Evolutionary conservation across 1,140 invertebrate genomes (phyloP).

Genomic region (Drosophila seguyi): DNA sequence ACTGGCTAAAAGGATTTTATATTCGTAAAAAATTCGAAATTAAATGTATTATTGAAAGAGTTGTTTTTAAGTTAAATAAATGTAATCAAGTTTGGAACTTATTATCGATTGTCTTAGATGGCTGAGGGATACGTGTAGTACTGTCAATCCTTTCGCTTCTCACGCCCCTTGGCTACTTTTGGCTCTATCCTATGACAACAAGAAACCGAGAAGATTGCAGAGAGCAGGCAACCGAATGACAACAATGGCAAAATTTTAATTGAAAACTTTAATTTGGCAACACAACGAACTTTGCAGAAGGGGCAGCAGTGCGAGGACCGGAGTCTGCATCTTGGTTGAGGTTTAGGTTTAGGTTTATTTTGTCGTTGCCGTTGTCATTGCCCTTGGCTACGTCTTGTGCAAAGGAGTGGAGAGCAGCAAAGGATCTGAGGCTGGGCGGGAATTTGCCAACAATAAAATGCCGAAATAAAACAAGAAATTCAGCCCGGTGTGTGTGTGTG

Average conservation of each 20-base stretch:
- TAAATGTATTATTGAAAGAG: no score
- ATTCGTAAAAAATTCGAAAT: background rate
- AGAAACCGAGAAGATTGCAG: slow-evolving; percentile 32
- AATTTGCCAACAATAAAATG: slow-evolving; percentile 71
- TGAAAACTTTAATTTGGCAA: slow-evolving; percentile 83
- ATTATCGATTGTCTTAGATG: slow-evolving; percentile 9
- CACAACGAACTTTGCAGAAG: slow-evolving; percentile 48
- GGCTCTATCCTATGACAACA: slow-evolving; percentile 48
- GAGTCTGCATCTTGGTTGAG: slow-evolving; percentile 66
- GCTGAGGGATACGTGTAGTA: slow-evolving; percentile 1
- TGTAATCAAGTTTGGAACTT: slow-evolving; percentile 5
- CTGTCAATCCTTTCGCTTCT: slow-evolving; percentile 20
- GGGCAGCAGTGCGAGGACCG: slow-evolving; percentile 6
- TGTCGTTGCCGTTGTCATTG: slow-evolving; percentile 72
- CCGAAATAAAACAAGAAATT: slow-evolving; percentile 81
- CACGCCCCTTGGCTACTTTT: slow-evolving; percentile 31
- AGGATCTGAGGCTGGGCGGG: slow-evolving; percentile 54
- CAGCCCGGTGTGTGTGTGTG: slow-evolving; percentile 19
- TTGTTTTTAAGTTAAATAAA: background rate
- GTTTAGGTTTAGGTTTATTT: slow-evolving; percentile 47
- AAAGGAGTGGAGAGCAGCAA: slow-evolving; percentile 28
- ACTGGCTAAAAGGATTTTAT: background rate
- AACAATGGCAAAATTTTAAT: slow-evolving; percentile 78
- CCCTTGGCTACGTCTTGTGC: slow-evolving; percentile 76
- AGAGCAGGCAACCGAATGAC: slow-evolving; percentile 54